Conservation (phyloP, 2,113 vertebrate genomes). For the Dasyornis broadbenti region DNA sequence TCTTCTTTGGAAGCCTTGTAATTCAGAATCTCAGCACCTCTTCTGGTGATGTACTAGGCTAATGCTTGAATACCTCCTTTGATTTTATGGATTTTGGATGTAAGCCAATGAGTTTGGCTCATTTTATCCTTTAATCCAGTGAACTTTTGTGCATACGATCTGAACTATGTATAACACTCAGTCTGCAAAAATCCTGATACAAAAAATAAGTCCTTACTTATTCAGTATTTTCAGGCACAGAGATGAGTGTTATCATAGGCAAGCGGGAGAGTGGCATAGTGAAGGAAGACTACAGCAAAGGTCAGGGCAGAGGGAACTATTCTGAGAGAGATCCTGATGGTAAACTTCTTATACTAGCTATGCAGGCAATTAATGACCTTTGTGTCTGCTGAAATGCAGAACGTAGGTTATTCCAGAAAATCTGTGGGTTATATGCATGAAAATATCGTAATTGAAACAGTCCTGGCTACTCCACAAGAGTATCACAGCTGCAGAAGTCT, state of each 20-base stretch:
- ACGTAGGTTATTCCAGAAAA: not conserved
- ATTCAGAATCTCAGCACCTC: not conserved
- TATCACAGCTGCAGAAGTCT: slow-evolving; percentile 14
- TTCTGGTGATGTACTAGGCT: not conserved
- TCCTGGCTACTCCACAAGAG: not conserved
- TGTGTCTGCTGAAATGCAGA: not conserved
- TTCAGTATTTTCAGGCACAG: not conserved
- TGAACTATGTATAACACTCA: not conserved
- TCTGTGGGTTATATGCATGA: not conserved
- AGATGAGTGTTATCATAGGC: not conserved
- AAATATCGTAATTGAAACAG: slow-evolving; percentile 4
- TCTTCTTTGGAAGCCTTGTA: not conserved
- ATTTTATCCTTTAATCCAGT: not conserved
- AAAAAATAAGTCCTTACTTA: not conserved
- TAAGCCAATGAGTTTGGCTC: not conserved
- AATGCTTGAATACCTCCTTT: not conserved
- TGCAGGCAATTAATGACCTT: not conserved
- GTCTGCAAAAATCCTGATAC: not conserved
- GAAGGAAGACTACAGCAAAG: not conserved
- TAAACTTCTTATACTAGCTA: not conserved
- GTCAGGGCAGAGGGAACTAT: not conserved
- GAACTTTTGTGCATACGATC: not conserved
- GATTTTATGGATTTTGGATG: not conserved
- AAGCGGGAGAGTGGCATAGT: not conserved
- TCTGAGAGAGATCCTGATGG: not conserved